These are phyloP conservation scores for Eutrigla gurnardus DNA, from an alignment of 2,797 vertebrate species.

Conservation along the genomic window DNA sequence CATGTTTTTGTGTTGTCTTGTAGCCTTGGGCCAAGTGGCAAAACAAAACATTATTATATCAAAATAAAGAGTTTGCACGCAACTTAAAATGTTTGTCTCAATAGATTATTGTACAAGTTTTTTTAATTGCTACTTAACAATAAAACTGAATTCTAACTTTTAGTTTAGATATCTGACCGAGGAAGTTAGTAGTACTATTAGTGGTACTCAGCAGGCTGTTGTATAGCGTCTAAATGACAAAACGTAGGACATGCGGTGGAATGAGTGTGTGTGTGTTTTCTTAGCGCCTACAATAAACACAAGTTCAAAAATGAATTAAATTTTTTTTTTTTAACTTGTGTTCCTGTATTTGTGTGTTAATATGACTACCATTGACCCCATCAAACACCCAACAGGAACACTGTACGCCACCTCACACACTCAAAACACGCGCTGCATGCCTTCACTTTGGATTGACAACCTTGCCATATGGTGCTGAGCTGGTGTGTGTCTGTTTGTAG, in stretches of 20 bases:
- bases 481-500: slow-evolving; percentile 17
- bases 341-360: slow-evolving; percentile 18
- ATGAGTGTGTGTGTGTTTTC: slow-evolving; percentile 24
- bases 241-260: slow-evolving; percentile 38
- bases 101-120: not conserved
- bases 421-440: slow-evolving; percentile 47
- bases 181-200: not conserved
- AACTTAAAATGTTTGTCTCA: not conserved
- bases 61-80: slow-evolving; percentile 21
- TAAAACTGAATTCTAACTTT: not conserved
- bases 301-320: slow-evolving; percentile 5
- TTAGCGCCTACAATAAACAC: slow-evolving; percentile 23
- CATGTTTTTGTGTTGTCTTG: slow-evolving; percentile 61
- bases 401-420: slow-evolving; percentile 43
- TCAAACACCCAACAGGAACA: slow-evolving; percentile 47
- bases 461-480: slow-evolving; percentile 68
- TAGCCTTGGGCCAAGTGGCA: slow-evolving; percentile 60
- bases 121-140: not conserved
- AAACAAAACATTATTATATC: slow-evolving; percentile 49
- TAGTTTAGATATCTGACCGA: not conserved
- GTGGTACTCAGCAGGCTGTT: slow-evolving; percentile 52
- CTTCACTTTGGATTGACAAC: slow-evolving; percentile 63
- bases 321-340: too few relatives aligned
- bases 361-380: slow-evolving; percentile 23
- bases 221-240: slow-evolving; percentile 57